Conservation (phyloP, 2,888 invertebrate genomes). For the Cantharis rufa region DNA sequence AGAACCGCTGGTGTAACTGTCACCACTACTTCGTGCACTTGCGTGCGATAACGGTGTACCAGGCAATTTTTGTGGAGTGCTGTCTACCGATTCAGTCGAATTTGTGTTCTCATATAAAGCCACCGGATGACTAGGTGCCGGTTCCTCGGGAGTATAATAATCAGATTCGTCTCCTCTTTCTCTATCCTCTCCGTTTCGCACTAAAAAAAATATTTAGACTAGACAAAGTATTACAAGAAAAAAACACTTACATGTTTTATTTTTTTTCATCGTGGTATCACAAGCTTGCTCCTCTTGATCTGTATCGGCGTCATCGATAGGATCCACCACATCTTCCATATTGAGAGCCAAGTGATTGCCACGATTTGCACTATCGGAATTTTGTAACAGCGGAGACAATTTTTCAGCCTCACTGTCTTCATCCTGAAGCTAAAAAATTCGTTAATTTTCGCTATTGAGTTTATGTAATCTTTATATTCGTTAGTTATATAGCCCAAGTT, state of each 20-base stretch:
- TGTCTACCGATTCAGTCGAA: slow-evolving; percentile 53
- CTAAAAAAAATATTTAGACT: too few species aligned
- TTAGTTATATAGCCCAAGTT: too few species aligned
- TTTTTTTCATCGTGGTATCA: slow-evolving; percentile 7
- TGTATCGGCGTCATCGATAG: slow-evolving; percentile 66
- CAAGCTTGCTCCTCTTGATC: slow-evolving; percentile 56
- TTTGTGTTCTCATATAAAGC: slow-evolving; percentile 59
- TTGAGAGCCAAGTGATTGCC: slow-evolving; percentile 53
- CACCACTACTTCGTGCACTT: slow-evolving; percentile 75
- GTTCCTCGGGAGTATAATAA: slow-evolving; percentile 79
- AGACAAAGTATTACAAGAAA: too few species aligned
- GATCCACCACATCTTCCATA: slow-evolving; percentile 60
- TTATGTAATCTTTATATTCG: too few species aligned
- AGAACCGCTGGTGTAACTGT: slow-evolving; percentile 81
- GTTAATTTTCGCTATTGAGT: too few species aligned
- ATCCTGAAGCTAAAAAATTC: slow-evolving; percentile 56
- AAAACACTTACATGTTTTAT: slow-evolving; percentile 7
- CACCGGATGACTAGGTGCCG: slow-evolving; percentile 68
- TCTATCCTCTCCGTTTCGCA: slow-evolving; percentile 26
- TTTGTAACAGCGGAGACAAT: slow-evolving; percentile 72
- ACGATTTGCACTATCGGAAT: slow-evolving; percentile 30
- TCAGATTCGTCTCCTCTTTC: slow-evolving; percentile 72
- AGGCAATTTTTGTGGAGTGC: slow-evolving; percentile 54
- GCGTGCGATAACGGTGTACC: slow-evolving; percentile 73
- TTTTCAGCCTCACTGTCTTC: slow-evolving; percentile 85